Conservation (phyloP, 2,888 invertebrate species). For the Sthenelais limicola region DNA sequence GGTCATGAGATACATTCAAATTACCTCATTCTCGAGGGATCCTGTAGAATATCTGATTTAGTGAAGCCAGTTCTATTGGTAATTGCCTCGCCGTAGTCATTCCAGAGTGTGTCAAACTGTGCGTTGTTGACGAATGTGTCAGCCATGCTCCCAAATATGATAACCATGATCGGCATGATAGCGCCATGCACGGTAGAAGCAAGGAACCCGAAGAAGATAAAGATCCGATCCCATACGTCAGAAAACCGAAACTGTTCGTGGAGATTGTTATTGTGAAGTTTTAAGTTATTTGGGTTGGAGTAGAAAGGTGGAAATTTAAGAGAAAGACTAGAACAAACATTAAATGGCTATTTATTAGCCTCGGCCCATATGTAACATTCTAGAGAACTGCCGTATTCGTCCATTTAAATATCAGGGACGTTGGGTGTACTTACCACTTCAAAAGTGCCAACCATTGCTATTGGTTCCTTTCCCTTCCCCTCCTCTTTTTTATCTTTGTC, state of each 20-base stretch:
- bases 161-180: conserved; percentile 63
- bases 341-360: not conserved
- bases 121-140: conserved; percentile 62
- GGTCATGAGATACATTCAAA: no score
- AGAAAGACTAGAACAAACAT: not conserved
- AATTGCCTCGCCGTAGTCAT: conserved; percentile 15
- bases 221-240: not conserved
- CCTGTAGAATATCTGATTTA: not conserved
- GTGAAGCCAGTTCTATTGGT: conserved; percentile 11
- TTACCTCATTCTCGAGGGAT: conserved; percentile 22
- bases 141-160: conserved; percentile 69
- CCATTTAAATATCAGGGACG: not conserved
- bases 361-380: not conserved
- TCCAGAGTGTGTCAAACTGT: conserved; percentile 26
- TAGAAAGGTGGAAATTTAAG: not conserved
- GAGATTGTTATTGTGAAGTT: not conserved
- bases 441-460: conserved; percentile 9
- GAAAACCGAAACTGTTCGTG: conserved; percentile 31
- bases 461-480: not conserved
- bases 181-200: conserved; percentile 20
- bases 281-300: not conserved
- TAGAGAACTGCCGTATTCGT: not conserved
- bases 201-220: conserved; percentile 24
- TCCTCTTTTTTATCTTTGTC: not conserved
- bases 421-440: conserved; percentile 28